Conservation (phyloP, 2,888 invertebrate genomes). For the Maniola hyperantus region DNA sequence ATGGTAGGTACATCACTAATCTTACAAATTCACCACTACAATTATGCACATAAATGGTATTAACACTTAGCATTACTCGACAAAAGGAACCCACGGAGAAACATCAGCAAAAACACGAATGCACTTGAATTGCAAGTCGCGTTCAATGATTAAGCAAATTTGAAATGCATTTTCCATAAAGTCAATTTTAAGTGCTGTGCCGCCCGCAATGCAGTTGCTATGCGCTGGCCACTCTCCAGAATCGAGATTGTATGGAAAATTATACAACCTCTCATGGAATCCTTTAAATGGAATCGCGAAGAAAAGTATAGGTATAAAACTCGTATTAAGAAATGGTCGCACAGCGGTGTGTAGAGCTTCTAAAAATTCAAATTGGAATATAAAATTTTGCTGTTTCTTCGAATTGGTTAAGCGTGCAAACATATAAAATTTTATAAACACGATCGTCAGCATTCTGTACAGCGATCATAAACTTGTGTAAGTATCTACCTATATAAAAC, state of each 20-base stretch:
- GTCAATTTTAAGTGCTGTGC: conserved; percentile 41
- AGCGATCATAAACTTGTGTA: not conserved
- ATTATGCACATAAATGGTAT: conserved; percentile 9
- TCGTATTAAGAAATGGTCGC: conserved; percentile 35
- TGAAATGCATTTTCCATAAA: conserved; percentile 35
- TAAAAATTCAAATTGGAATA: conserved; percentile 46
- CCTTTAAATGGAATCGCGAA: conserved; percentile 43
- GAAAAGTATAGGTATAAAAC: conserved; percentile 38
- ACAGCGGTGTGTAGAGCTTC: conserved; percentile 36
- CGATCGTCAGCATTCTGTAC: conserved; percentile 1
- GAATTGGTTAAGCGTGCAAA: conserved; percentile 40
- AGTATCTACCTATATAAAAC: conserved; percentile 17
- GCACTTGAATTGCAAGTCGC: conserved; percentile 24
- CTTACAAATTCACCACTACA: not conserved
- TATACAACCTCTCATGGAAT: conserved; percentile 62
- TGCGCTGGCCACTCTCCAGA: conserved; percentile 70
- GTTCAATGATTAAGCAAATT: conserved; percentile 32
- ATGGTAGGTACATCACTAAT: not conserved
- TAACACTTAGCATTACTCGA: conserved; percentile 7
- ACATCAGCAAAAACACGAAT: conserved; percentile 16
- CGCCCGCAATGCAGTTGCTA: conserved; percentile 66
- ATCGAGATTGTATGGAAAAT: conserved; percentile 71
- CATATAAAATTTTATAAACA: conserved; percentile 42
- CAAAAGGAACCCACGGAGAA: not conserved
- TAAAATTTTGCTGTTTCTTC: conserved; percentile 42